Evolutionary conservation across 2,888 invertebrate species (phyloP).

Genomic region (Nemotelus pantherinus): DNA sequence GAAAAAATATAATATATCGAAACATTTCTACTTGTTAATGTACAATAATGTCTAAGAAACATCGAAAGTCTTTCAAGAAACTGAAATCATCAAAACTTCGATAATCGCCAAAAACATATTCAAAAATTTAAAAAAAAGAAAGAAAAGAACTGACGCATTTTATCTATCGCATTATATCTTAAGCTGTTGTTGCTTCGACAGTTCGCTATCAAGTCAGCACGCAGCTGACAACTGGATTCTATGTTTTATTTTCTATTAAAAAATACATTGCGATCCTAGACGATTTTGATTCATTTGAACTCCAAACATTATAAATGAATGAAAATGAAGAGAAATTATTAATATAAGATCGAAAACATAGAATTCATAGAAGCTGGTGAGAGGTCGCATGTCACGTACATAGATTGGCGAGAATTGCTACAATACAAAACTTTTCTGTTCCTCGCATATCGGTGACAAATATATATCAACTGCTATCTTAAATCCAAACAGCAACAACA

Average conservation of each 20-base stretch:
- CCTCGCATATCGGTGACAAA: background rate
- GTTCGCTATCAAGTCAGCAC: conserved; percentile 19
- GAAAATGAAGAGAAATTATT: background rate
- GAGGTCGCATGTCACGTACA: background rate
- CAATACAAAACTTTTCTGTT: too few species aligned
- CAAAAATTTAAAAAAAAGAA: conserved; percentile 16
- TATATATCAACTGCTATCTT: background rate
- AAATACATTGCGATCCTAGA: background rate
- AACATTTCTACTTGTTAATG: too few species aligned
- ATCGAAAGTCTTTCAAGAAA: too few species aligned
- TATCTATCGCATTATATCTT: conserved; percentile 16
- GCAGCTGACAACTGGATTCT: background rate
- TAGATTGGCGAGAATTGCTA: too few species aligned
- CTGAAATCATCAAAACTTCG: background rate
- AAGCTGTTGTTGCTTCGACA: background rate
- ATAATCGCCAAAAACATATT: conserved; percentile 24
- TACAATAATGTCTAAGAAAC: too few species aligned
- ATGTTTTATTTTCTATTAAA: background rate
- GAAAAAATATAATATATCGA: too few species aligned
- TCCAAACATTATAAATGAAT: background rate
- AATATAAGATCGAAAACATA: background rate
- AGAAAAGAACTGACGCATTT: conserved; percentile 37
- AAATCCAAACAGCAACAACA: conserved; percentile 2
- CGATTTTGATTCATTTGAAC: background rate
- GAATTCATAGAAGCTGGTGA: conserved; percentile 7